phyloP scores from a whole-genome alignment of 92 coral and sea anemone species.

The Pocillopora meandrina region DNA sequence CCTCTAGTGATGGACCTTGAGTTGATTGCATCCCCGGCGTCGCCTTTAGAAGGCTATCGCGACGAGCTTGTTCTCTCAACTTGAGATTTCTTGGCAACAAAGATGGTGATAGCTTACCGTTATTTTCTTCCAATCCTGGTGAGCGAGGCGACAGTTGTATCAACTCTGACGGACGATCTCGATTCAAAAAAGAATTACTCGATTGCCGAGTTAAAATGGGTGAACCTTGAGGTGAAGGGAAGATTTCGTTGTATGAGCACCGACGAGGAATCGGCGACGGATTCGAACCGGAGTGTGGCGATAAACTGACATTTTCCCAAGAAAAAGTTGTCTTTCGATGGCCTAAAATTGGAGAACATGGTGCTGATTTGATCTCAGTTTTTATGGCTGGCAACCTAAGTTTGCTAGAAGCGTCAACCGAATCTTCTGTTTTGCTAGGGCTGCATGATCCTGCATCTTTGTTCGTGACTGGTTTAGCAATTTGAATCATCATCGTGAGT shows the following conservation, averaged over 20 bases:
- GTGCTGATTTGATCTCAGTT: constrained; percentile 10
- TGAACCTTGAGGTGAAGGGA: not conserved
- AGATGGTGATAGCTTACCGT: constrained; percentile 10
- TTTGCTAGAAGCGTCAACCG: not conserved
- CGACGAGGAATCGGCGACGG: constrained; percentile 20
- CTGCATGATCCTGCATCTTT: not conserved
- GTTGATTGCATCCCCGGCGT: constrained; percentile 18
- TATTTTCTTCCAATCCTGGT: not conserved
- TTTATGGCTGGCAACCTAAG: constrained; percentile 33
- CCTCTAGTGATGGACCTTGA: constrained; percentile 51
- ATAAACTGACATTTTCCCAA: constrained; percentile 7
- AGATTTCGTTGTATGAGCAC: constrained; percentile 11
- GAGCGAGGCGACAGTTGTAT: not conserved
- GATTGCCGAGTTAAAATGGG: not conserved
- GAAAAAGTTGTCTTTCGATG: not conserved
- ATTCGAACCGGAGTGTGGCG: not conserved
- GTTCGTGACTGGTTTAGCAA: not conserved
- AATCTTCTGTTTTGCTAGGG: not conserved
- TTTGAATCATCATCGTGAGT: not conserved
- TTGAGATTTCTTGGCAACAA: constrained; percentile 57
- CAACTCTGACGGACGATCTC: constrained; percentile 14
- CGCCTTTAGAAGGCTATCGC: constrained; percentile 37
- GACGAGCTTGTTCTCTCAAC: constrained; percentile 37
- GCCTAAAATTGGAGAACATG: constrained; percentile 7
- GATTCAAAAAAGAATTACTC: constrained; percentile 13